Base-by-base conservation (phyloP, 2,797 vertebrate genomes). In the Mastacembelus armatus region DNA sequence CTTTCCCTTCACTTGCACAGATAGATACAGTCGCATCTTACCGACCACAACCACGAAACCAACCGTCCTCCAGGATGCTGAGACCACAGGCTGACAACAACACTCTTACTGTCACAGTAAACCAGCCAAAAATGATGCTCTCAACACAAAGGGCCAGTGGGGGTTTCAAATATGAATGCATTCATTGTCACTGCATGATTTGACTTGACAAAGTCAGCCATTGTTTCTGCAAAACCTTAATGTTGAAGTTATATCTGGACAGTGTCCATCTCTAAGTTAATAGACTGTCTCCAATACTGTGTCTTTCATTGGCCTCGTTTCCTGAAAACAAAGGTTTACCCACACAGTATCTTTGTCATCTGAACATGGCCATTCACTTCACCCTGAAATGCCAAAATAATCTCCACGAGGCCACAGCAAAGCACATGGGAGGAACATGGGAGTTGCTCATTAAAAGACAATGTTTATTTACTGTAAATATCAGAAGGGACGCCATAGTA, bases 401-500 rank as follows among this genome's bases (percentile, higher is more conserved):
- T 15, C 38, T 69, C 60, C 54, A 55, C 10, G 30, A 59, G 60
- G 52, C 64, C 58, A 40, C 40, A 43, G 58, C 16, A 27, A 51
- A 54, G 43, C 40, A 3, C 0, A 18, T 36, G 48, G 22, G 12
- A 64, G 40, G n/a, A n/a, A 39, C 30, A 36, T 16, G 50, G 43
- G 33, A 62, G 54, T 22, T 7, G 7, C 61, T 78, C 71, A 81
- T 77, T 81, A 72, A 71, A 82, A 77, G 39, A 57, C 55, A 18
- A 47, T 63, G 81, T 91, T 87, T 88, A 88, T 91, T 91, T 90
- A 86, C 78, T 45, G 85, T 86, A 85, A 89, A 89, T 83, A 86
- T 65, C 22, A 48, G 51, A 47, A 6, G 61, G 65, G 74, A 79
- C 26, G 45, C 90, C 88, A 89, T 88, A 82, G 89, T 87, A 89